phyloP scores from a whole-genome alignment of 2,113 vertebrate species.

The Trachemys scripta region DNA sequence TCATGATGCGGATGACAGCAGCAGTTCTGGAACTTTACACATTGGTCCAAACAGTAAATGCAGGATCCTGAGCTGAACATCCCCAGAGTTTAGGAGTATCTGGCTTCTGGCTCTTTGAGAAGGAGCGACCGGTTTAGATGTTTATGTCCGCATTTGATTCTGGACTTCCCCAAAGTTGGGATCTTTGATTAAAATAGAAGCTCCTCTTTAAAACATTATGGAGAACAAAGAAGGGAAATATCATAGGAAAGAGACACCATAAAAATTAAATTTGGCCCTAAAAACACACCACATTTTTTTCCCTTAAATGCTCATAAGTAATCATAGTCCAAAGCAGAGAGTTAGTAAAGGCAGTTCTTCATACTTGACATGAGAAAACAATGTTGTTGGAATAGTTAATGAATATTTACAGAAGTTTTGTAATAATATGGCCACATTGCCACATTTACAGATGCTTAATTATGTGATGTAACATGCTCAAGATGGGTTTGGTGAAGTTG shows the following conservation, averaged over 20 bases:
- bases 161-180: background rate
- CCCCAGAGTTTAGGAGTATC: background rate
- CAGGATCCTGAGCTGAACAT: background rate
- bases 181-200: background rate
- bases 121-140: rapidly evolving
- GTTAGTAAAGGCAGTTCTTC: slow-evolving; percentile 17
- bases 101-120: background rate
- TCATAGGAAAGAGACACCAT: background rate
- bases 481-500: background rate
- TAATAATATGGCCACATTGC: slow-evolving; percentile 52
- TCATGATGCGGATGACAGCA: background rate
- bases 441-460: slow-evolving; percentile 1
- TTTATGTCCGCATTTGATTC: rapidly evolving
- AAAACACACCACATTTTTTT: background rate
- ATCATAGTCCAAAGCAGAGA: slow-evolving; percentile 16
- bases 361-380: slow-evolving; percentile 39
- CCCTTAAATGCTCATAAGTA: slow-evolving; percentile 13
- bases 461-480: background rate
- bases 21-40: background rate
- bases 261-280: background rate
- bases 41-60: background rate
- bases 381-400: slow-evolving; percentile 18
- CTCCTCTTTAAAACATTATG: background rate
- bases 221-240: background rate
- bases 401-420: slow-evolving; percentile 20